Evolutionary conservation across 2,888 invertebrate genomes (phyloP).

Genomic region (Chymomyza caudatula): DNA sequence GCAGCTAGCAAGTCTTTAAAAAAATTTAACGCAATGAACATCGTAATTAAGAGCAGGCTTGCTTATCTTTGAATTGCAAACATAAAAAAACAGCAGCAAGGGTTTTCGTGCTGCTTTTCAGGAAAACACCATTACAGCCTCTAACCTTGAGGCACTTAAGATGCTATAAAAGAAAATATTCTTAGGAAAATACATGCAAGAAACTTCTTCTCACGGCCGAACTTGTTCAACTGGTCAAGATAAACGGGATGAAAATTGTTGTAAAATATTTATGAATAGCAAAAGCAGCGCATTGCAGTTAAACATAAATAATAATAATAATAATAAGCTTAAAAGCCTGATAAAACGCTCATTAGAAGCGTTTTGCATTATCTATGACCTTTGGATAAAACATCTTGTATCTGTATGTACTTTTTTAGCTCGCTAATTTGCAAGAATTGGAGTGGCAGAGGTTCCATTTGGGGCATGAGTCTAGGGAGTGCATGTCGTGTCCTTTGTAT

Average conservation of each 20-base stretch:
- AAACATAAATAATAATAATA: neutral
- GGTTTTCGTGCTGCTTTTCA: neutral
- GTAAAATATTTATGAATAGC: neutral
- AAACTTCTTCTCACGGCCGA: neutral
- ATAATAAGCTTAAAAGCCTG: neutral
- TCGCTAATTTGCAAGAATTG: conserved; percentile 43
- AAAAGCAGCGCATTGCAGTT: neutral
- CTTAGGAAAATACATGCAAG: neutral
- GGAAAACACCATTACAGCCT: neutral
- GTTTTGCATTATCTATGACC: neutral
- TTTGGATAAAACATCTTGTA: neutral
- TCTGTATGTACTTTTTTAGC: conserved; percentile 16
- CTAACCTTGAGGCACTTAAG: neutral
- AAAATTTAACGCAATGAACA: too few species aligned
- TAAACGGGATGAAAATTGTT: neutral
- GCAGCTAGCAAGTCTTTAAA: too few species aligned
- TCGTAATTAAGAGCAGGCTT: too few species aligned
- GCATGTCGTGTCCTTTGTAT: neutral
- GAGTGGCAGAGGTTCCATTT: conserved; percentile 5
- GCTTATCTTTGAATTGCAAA: too few species aligned
- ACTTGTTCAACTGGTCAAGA: neutral
- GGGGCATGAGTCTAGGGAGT: neutral
- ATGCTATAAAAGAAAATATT: neutral
- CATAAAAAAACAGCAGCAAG: neutral
- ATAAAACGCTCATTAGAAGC: neutral